These are phyloP conservation scores for Caloenas nicobarica DNA, from an alignment of 2,113 vertebrate species.

Conservation along the genomic window DNA sequence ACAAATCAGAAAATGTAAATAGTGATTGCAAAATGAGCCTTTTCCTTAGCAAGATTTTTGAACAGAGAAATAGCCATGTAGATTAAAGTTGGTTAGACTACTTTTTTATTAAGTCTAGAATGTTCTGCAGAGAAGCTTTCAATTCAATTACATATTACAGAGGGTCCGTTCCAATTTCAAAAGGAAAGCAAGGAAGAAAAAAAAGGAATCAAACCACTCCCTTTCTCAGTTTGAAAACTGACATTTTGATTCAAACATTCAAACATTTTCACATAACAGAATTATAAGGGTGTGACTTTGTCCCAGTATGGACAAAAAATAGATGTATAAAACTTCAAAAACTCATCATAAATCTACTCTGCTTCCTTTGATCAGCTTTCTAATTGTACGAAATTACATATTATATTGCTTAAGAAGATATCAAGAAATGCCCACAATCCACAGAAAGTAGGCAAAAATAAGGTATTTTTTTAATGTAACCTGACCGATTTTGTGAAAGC, in stretches of 20 bases:
- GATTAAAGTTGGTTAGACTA: not conserved
- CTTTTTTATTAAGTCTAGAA: not conserved
- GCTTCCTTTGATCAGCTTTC: not conserved
- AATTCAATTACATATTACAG: conserved; percentile 8
- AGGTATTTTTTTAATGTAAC: not conserved
- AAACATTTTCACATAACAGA: not conserved
- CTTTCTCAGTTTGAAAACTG: conserved; percentile 1
- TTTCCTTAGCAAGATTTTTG: not conserved
- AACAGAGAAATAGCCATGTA: not conserved
- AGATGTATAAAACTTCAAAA: conserved; percentile 23
- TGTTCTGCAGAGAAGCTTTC: not conserved
- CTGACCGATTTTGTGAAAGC: not conserved
- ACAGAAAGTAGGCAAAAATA: not conserved
- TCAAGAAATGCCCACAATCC: not conserved
- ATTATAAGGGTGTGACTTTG: not conserved
- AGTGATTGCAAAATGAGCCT: not conserved
- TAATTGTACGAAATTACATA: not conserved
- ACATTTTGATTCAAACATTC: conserved; percentile 8
- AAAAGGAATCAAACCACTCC: not conserved
- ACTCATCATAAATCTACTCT: not conserved
- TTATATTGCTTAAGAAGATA: not conserved
- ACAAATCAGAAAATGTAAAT: not conserved
- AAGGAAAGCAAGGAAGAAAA: not conserved
- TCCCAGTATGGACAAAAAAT: not conserved
- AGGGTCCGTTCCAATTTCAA: not conserved